A percentile compares a stretch with the other conserved stretches of the same genome.
Evolutionary conservation across 2,113 vertebrate species (phyloP).

Genomic region (Halcyon malimbica): DNA sequence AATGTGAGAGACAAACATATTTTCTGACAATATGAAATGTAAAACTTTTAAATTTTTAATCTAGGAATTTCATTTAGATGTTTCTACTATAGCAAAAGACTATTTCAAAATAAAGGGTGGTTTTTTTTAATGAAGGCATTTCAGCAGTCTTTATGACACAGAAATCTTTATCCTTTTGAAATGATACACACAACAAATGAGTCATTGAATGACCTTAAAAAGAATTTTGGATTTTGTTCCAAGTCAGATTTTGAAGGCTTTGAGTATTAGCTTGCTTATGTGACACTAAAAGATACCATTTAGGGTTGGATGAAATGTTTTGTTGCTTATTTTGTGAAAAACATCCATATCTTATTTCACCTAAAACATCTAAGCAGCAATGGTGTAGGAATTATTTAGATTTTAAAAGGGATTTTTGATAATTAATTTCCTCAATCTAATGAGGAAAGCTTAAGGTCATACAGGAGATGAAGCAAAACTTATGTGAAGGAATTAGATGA

Average conservation of each 20-base stretch:
- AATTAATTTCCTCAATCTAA: neutral
- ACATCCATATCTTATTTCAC: neutral
- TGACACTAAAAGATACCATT: neutral
- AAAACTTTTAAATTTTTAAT: neutral
- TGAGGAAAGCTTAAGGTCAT: neutral
- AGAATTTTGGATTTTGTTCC: neutral
- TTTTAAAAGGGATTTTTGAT: neutral
- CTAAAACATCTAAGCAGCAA: neutral
- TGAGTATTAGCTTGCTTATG: neutral
- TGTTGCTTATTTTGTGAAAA: neutral
- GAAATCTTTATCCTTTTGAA: neutral
- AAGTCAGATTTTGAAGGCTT: neutral
- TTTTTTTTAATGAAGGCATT: neutral
- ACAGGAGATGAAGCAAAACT: neutral
- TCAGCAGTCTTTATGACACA: neutral
- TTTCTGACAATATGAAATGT: neutral
- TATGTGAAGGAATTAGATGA: neutral
- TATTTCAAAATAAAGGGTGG: neutral
- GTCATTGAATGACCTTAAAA: neutral
- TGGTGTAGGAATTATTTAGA: neutral
- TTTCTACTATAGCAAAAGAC: neutral
- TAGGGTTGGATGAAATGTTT: neutral
- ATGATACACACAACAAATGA: neutral
- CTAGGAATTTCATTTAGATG: neutral
- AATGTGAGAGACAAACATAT: neutral